Percentiles rank a stretch among this genome's conserved stretches.
Conservation (phyloP, 2,113 vertebrate species). For the Epinephelus fuscoguttatus region DNA sequence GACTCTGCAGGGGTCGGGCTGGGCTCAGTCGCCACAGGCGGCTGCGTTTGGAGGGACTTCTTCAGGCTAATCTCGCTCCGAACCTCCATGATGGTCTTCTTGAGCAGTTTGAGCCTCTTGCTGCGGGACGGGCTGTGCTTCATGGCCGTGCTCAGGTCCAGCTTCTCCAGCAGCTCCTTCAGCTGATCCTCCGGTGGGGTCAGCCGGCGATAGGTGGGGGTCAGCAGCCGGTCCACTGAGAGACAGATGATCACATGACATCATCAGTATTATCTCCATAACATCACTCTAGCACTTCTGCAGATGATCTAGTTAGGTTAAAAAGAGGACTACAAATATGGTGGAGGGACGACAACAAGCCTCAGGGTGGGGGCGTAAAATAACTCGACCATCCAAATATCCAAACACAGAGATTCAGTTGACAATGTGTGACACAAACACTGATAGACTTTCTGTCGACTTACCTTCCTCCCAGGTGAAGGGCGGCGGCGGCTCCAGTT, state of each 20-base stretch:
- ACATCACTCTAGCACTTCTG: neutral
- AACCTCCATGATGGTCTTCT: conserved; percentile 91
- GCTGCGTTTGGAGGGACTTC: conserved; percentile 73
- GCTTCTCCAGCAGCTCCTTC: conserved; percentile 92
- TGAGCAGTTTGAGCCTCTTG: conserved; percentile 94
- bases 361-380: too few species aligned
- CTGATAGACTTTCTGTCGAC: conserved; percentile 6
- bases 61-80: conserved; percentile 90
- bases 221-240: conserved; percentile 94
- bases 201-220: conserved; percentile 88
- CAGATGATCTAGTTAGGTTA: too few species aligned
- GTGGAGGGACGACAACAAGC: too few species aligned
- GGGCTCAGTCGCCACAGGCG: conserved; percentile 64
- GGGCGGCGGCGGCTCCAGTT: conserved; percentile 83
- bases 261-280: neutral
- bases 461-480: conserved; percentile 98
- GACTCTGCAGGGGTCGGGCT: conserved; percentile 75
- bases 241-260: conserved; percentile 10
- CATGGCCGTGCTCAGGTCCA: conserved; percentile 94
- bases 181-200: conserved; percentile 93
- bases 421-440: too few species aligned
- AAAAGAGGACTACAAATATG: too few species aligned
- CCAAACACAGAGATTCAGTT: neutral
- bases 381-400: too few species aligned
- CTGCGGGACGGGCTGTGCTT: conserved; percentile 95